Evolutionary conservation across 1,140 invertebrate species (phyloP), one percentile per base, ranked within the genome.

Genomic region (Cardiocondyla obscurior): DNA sequence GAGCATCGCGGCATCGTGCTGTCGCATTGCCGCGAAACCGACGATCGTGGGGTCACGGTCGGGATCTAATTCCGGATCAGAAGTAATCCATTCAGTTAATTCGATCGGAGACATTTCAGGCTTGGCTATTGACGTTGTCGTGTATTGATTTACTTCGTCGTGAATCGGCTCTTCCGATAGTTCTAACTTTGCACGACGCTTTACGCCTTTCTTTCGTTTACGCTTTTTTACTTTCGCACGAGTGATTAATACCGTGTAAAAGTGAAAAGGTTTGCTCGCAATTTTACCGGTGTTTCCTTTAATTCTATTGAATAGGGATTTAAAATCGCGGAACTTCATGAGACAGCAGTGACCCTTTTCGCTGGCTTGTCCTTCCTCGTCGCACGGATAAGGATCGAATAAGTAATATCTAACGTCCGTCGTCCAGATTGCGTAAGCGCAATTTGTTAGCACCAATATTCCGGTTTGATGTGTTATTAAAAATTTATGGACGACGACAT

Each of bases 311-410:
- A 93, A 44, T 81, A 94, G 88, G 0, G 81, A 44, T 0, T 79
- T 53, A 2, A 88, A 51, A 10, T 88, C 64, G 14, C 70, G 82
- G 28, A 93, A 91, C 42, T 85, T 39, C 60, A 94, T 89, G 0
- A 94, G 67, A 25, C 92, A 92, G 16, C 87, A 90, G 0, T 22
- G 62, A 2, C 93, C 93, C 3, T 62, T 53, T 0, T 85, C 64
- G 10, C 5, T 81, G 0, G 77, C 74, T 8, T 44, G 53, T 0
- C 93, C 94, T 4, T 81, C 73, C 14, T 91, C 70, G 44, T 94
- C 91, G 42, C 93, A 94, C 6, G 84, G n/a, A 51, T 94, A 94
- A 16, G 93, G 88, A 85, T 94, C 92, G 57, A 94, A 94, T 0
- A 94, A 28, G 25, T 93, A 93, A 51, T 83, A 92, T 16, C 51